Evolutionary conservation across 2,888 invertebrate species (phyloP).

Genomic region (Strigamia transsilvanica): DNA sequence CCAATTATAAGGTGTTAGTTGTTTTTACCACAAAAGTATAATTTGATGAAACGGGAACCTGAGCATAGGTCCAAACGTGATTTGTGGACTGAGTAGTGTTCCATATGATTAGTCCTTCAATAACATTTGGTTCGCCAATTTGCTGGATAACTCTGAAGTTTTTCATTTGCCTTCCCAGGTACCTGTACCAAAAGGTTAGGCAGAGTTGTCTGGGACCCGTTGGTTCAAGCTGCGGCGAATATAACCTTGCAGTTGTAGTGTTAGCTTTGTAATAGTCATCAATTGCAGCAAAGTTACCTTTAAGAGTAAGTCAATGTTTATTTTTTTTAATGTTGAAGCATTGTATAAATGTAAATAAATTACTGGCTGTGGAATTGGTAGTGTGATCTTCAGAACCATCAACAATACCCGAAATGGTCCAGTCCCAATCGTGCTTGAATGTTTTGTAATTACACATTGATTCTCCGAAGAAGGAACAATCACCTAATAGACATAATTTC

Average conservation of each 20-base stretch:
- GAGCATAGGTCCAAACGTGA: not conserved
- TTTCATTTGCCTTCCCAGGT: not conserved
- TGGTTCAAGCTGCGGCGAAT: not conserved
- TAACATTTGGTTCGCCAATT: not conserved
- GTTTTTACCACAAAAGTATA: not conserved
- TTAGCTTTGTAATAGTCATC: not conserved
- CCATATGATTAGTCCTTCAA: not conserved
- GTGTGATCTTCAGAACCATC: not conserved
- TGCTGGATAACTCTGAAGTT: not conserved
- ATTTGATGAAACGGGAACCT: not conserved
- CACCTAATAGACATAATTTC: not conserved
- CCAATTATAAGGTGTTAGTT: not conserved
- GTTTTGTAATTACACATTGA: not conserved
- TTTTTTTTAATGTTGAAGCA: too few relatives aligned
- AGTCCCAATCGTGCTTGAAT: not conserved
- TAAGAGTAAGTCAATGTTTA: not conserved
- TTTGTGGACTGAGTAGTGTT: not conserved
- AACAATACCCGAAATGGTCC: not conserved
- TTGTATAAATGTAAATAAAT: not conserved
- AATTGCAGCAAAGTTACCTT: not conserved
- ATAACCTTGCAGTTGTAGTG: not conserved
- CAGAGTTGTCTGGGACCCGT: not conserved
- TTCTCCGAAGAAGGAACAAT: not conserved
- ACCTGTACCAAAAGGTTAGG: not conserved
- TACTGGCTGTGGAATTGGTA: not conserved